These are phyloP conservation scores for Odontocolon sp. DNA, from an alignment of 2,888 invertebrate species.

Conservation along the genomic window DNA sequence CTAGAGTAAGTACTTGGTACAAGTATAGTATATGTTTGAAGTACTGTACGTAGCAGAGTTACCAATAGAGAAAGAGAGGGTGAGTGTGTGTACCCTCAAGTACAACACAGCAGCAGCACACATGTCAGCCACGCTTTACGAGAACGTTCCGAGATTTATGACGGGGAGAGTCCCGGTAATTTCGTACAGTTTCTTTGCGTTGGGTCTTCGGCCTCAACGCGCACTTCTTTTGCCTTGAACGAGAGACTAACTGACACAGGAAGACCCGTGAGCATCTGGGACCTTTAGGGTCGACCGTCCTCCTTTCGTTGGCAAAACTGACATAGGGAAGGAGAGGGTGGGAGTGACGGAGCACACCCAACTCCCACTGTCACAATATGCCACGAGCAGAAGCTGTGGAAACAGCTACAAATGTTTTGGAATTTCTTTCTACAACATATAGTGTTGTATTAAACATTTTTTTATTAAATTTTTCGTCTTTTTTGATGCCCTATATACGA, in stretches of 20 bases:
- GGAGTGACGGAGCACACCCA: constrained; percentile 16
- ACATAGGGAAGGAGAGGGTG: background rate
- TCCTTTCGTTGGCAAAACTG: constrained; percentile 9
- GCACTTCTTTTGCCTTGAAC: background rate
- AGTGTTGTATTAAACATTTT: no score
- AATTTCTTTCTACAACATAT: background rate
- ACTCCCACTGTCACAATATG: constrained; percentile 35
- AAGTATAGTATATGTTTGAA: no score
- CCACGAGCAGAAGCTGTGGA: constrained; percentile 27
- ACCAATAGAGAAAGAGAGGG: constrained; percentile 16
- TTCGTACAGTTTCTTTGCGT: constrained; percentile 51
- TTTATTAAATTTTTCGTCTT: no score
- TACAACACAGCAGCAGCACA: constrained; percentile 50
- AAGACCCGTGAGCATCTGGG: no score
- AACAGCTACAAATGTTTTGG: background rate
- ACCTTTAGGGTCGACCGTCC: no score
- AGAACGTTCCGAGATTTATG: constrained; percentile 58
- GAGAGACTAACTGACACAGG: no score
- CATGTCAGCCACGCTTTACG: constrained; percentile 62
- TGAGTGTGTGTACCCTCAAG: constrained; percentile 1
- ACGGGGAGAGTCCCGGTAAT: constrained; percentile 52
- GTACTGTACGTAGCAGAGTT: no score
- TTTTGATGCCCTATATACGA: no score
- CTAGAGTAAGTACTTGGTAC: constrained; percentile 26
- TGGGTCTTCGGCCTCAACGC: constrained; percentile 1